These are phyloP conservation scores for Acromyrmex heyeri DNA, from an alignment of 1,140 invertebrate genomes.

Conservation along the genomic window DNA sequence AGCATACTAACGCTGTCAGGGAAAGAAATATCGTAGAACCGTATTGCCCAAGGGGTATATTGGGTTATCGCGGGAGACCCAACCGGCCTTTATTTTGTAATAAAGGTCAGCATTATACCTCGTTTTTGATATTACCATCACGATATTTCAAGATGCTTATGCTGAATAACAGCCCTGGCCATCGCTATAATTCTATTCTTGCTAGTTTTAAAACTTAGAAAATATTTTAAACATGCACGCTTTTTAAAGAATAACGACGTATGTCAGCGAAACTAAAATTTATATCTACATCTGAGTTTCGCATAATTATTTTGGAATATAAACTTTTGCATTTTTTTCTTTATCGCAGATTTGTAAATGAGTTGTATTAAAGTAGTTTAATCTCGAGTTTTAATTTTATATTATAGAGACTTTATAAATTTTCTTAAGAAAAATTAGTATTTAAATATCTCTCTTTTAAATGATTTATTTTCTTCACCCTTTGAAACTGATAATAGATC, in stretches of 20 bases:
- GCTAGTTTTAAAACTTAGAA: conserved; percentile 11
- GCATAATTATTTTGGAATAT: conserved; percentile 9
- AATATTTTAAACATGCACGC: not conserved
- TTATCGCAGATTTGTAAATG: not conserved
- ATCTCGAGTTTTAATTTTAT: not conserved
- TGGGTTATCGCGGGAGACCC: conserved; percentile 5
- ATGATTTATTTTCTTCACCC: not conserved
- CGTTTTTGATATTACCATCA: conserved; percentile 22
- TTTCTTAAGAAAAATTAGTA: not conserved
- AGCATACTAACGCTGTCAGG: conserved; percentile 28
- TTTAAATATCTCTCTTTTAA: not conserved
- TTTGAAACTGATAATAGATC: too few species aligned
- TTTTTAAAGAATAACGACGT: not conserved
- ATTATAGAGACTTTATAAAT: not conserved
- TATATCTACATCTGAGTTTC: not conserved
- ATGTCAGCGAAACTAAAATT: not conserved
- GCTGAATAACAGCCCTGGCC: not conserved
- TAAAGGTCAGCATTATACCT: conserved; percentile 48
- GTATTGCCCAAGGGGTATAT: conserved; percentile 1
- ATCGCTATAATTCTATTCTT: not conserved
- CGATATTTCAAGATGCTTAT: conserved; percentile 40
- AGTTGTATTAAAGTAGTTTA: not conserved
- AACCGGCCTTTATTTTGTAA: conserved; percentile 43
- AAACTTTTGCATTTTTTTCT: conserved; percentile 15
- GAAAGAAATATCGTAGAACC: conserved; percentile 29